Evolutionary conservation across 2,888 invertebrate genomes (phyloP).

Genomic region (Epirrhoe alternata): DNA sequence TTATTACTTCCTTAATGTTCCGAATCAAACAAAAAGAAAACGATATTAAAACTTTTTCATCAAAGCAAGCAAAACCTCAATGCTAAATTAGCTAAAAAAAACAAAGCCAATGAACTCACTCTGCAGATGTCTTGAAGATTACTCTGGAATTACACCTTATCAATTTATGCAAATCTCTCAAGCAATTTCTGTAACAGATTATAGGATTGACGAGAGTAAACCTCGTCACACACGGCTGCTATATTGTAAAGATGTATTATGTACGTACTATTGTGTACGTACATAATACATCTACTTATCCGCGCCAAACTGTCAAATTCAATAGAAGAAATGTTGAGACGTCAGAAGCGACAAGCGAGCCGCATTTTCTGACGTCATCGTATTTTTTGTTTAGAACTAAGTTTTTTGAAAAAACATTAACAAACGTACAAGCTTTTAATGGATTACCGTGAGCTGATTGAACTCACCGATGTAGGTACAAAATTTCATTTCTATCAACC

Average conservation of each 20-base stretch:
- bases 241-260: neutral
- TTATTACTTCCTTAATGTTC: slow-evolving; percentile 35
- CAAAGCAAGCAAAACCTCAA: slow-evolving; percentile 7
- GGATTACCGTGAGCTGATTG: no score
- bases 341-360: no score
- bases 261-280: no score
- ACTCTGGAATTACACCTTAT: slow-evolving; percentile 48
- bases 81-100: slow-evolving; percentile 10
- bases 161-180: slow-evolving; percentile 66
- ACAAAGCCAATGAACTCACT: slow-evolving; percentile 29
- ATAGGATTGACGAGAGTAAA: slow-evolving; percentile 45
- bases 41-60: slow-evolving; percentile 17
- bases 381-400: no score
- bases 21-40: slow-evolving; percentile 30
- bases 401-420: no score
- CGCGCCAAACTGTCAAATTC: no score
- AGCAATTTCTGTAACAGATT: slow-evolving; percentile 55
- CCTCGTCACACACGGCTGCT: neutral
- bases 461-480: no score
- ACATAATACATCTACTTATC: no score
- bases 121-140: slow-evolving; percentile 35
- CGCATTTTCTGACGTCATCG: no score
- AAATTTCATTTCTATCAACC: no score
- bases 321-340: no score
- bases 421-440: no score